Evolutionary conservation across 1,140 invertebrate genomes (phyloP), one percentile per base, ranked within the genome.

Genomic region (Eciton burchellii): DNA sequence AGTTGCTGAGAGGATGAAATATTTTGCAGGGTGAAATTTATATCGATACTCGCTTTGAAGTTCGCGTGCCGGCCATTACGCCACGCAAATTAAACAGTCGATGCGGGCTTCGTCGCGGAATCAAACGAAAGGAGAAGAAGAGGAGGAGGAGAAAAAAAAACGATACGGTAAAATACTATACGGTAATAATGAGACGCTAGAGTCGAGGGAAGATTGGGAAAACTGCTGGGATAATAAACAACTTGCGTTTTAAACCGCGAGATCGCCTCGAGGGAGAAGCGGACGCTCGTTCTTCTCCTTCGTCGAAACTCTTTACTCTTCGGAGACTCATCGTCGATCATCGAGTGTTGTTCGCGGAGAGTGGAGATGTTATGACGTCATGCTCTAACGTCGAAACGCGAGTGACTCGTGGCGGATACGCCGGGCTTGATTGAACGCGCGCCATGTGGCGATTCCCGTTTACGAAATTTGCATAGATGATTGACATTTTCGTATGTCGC

Each of bases 401-500:
- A 24, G 52, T 76, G 29, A 76, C 73, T 65, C 49, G 59, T 56
- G 47, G 43, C 47, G 60, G n/a, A 41, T 52, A 35, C 35, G 12
- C 12, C 26, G 43, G 9, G 29, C 14, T 29, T 43, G 65, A 79
- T 41, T 79, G 35, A 70, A 70, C 52, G 45, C 63, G 16, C 12
- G 65, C 12, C 72, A 43, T 76, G 54, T 14, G 49, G 52, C 21
- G 60, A 19, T 29, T n/a, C 68, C 43, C 43, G 68, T 29, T 81
- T 52, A 29, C n/a, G 35, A 81, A 82, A 87, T 87, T 87, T 86
- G 86, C 74, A 70, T 79, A 68, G 41, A 35, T 70, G 63, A 85
- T 83, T 83, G 84, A 87, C 84, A 84, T 86, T 79, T 82, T 82
- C 81, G 45, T 83, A 82, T 71, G 84, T 87, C 82, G 68, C 66